Evolutionary conservation across 2,113 vertebrate genomes (phyloP).

Genomic region (Ancistrus triradiatus): DNA sequence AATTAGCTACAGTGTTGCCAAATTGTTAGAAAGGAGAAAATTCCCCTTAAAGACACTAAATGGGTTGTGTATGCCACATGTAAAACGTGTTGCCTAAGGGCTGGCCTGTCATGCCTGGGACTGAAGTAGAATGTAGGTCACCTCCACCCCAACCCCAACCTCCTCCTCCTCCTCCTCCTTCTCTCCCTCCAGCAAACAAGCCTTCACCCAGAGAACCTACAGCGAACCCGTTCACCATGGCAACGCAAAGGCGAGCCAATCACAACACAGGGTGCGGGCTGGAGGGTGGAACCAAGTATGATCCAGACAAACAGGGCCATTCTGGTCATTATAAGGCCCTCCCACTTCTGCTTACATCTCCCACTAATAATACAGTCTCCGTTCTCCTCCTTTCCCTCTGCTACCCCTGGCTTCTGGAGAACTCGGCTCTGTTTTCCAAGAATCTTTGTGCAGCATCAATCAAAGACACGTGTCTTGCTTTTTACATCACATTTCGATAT

Average conservation of each 20-base stretch:
- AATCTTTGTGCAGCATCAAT: slow-evolving; percentile 54
- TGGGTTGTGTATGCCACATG: slow-evolving; percentile 10
- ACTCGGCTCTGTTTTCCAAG: slow-evolving; percentile 50
- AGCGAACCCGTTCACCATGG: slow-evolving; percentile 53
- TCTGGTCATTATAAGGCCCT: slow-evolving; percentile 28
- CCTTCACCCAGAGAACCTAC: slow-evolving; percentile 48
- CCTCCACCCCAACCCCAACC: slow-evolving; percentile 45
- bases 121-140: slow-evolving; percentile 66
- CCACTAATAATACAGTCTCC: slow-evolving; percentile 1
- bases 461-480: slow-evolving; percentile 51
- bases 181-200: slow-evolving; percentile 40
- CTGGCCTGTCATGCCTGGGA: slow-evolving; percentile 17
- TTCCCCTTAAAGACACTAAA: slow-evolving; percentile 10
- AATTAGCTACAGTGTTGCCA: neutral
- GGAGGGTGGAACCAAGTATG: slow-evolving; percentile 6
- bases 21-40: neutral
- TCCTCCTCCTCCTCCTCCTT: slow-evolving; percentile 29
- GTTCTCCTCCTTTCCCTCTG: slow-evolving; percentile 5
- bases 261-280: slow-evolving; percentile 6
- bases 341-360: slow-evolving; percentile 18
- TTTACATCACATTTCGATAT: slow-evolving; percentile 4
- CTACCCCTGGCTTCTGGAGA: slow-evolving; percentile 45
- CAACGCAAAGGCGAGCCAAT: slow-evolving; percentile 39
- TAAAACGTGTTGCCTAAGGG: slow-evolving; percentile 23
- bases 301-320: slow-evolving; percentile 27